Evolutionary conservation across 2,888 invertebrate species (phyloP), one percentile per base, ranked within the genome.

Genomic region (Frankliniella fusca): DNA sequence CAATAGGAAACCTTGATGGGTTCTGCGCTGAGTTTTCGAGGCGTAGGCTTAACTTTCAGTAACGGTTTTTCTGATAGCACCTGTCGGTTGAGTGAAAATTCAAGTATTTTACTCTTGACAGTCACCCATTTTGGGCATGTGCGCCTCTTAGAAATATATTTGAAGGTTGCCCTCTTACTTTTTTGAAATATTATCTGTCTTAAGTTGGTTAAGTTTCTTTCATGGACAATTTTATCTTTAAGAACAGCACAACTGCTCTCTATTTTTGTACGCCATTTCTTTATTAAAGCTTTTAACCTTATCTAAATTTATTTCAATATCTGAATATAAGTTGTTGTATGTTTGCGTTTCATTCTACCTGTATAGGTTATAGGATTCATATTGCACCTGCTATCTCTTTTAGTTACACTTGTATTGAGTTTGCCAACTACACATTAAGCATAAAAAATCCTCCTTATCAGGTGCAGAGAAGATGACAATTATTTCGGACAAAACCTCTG

Each of bases 391-490:
- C 20, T 54, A 20, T 54, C 54, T 5, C 20, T 54, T 54, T 5
- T 20, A 54, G 11, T 54, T 38, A 5, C 38, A 38, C 38, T 38
- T 54, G 0, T 38, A 38, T 2, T 38, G 38, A 38, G 3, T 5
- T 38, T 38, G 38, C 38, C 38, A 38, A 38, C 5, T 38, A 2
- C 2, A 38, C 38, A 5, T 38, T 38, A 3, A 3, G 3, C 38
- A 38, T 3, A 38, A 38, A 38, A 38, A 38, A 5, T 38, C 5
- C 2, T 38, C 15, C 15, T 76, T 27, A 76, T 27, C 84, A 89
- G 89, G 88, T 88, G 87, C 87, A 86, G 86, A 87, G 88, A 90
- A 90, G 88, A 90, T 90, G 90, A 89, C 90, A 88, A 89, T 89
- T 87, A 87, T 89, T 88, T 88, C 88, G 87, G 88, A 88, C 87